Conservation (phyloP, 2,888 invertebrate genomes). For the Pseudanteris insignis region DNA sequence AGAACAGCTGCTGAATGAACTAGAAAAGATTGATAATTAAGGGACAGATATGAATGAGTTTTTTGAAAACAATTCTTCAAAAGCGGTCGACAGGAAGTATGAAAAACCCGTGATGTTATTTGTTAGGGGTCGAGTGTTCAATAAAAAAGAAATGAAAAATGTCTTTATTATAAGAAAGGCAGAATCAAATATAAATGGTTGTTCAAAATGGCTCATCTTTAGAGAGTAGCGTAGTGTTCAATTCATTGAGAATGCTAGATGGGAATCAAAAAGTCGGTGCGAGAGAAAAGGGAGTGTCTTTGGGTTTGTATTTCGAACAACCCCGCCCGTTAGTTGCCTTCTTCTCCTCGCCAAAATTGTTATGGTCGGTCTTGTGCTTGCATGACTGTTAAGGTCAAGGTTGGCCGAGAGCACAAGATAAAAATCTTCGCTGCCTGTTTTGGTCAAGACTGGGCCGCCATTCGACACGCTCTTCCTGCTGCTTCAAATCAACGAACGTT, state of each 20-base stretch:
- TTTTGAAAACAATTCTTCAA: slow-evolving; percentile 8
- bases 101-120: slow-evolving; percentile 26
- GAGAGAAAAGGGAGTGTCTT: slow-evolving; percentile 59
- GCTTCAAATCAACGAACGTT: too few species aligned
- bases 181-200: slow-evolving; percentile 53
- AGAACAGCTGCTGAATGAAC: slow-evolving; percentile 38
- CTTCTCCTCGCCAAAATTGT: slow-evolving; percentile 48
- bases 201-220: slow-evolving; percentile 48
- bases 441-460: slow-evolving; percentile 34
- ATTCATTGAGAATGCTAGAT: slow-evolving; percentile 53
- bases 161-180: slow-evolving; percentile 62
- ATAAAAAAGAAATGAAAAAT: slow-evolving; percentile 62
- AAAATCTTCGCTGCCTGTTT: slow-evolving; percentile 39
- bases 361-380: slow-evolving; percentile 41
- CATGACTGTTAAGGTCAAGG: slow-evolving; percentile 53
- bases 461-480: slow-evolving; percentile 40
- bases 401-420: slow-evolving; percentile 45
- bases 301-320: slow-evolving; percentile 50
- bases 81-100: slow-evolving; percentile 35
- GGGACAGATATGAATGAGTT: slow-evolving; percentile 13
- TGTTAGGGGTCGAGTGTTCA: slow-evolving; percentile 34
- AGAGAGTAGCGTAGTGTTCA: slow-evolving; percentile 50
- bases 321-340: slow-evolving; percentile 51
- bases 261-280: slow-evolving; percentile 48
- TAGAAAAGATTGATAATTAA: slow-evolving; percentile 27